phyloP scores from a whole-genome alignment of 2,888 invertebrate genomes.

The Camponotus fellah region DNA sequence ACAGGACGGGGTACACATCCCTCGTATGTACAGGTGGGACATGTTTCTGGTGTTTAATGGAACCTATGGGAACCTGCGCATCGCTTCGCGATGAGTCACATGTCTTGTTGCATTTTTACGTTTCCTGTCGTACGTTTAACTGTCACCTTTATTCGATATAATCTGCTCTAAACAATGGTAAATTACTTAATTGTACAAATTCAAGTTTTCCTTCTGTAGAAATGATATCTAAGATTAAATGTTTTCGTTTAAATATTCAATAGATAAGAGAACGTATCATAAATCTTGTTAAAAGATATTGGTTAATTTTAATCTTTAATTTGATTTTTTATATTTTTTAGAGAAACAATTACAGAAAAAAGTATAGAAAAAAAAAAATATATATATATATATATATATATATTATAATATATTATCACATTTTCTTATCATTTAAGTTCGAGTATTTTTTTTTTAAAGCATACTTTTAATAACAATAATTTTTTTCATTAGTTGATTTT shows the following conservation, averaged over 20 bases:
- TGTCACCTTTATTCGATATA: not conserved
- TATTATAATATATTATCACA: not conserved
- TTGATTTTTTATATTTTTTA: not conserved
- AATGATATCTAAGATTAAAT: not conserved
- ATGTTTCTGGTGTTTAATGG: constrained; percentile 63
- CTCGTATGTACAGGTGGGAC: constrained; percentile 72
- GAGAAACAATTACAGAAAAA: not conserved
- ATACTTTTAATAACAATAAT: not conserved
- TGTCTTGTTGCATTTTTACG: constrained; percentile 23
- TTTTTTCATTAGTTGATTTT: not conserved
- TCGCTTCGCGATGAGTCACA: constrained; percentile 55
- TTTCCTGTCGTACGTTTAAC: constrained; percentile 21
- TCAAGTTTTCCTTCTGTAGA: not conserved
- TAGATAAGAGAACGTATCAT: not conserved
- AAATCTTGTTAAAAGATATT: not conserved
- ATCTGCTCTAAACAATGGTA: not conserved
- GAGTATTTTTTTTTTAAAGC: not conserved
- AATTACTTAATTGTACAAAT: not conserved
- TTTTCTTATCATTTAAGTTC: not conserved
- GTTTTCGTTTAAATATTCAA: not conserved
- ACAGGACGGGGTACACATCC: constrained; percentile 61
- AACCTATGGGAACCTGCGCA: constrained; percentile 70
- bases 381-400: no score
- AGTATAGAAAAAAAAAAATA: not conserved
- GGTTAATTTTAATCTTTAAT: not conserved